Evolutionary conservation across 1,140 invertebrate species (phyloP), one percentile per base, ranked within the genome.

Genomic region (Drosophila equinoxialis): DNA sequence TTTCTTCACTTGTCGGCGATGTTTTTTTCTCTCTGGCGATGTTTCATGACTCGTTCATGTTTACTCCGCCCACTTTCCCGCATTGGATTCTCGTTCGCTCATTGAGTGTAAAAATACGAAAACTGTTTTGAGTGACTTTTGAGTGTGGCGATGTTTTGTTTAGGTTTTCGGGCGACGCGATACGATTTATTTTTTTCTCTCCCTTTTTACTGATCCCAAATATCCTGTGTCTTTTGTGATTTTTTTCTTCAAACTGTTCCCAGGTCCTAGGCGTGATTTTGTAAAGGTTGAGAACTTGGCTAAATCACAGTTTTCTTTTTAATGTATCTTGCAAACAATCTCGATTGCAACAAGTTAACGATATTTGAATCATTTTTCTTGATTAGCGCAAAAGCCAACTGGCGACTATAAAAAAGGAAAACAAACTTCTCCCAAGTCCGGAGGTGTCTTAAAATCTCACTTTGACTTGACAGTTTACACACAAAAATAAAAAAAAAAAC

Each of bases 31-130:
- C 5, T 0, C 30, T 48, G 67, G 67, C 76, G 72, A 79, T 87
- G 83, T 89, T 87, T 77, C 62, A 64, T 70, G 78, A 26, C 58
- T 58, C 64, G 45, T 41, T 75, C 64, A 73, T 33, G 60, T 6
- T 51, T 68, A 77, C 84, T 89, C 84, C 84, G 84, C 84, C 84
- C 82, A 84, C 69, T 81, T 89, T 89, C 89, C 74, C 45, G 79
- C 68, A 57, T 74, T 71, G 81, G 68, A 48, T 39, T 33, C 17
- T 45, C 35, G 33, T 30, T 20, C 57, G 48, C 68, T 62, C 62
- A 51, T 60, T 78, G 81, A 81, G 81, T 81, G 74, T 17, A 26
- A 30, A 6, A 6, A 30, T 30, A 30, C 30, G 30, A 30, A 62
- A 11, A 51, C 10, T 20, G 6, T 3, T 51, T 51, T 51, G 45